Base-by-base conservation (phyloP, 2,888 invertebrate species). In the Acrobasis repandana region DNA sequence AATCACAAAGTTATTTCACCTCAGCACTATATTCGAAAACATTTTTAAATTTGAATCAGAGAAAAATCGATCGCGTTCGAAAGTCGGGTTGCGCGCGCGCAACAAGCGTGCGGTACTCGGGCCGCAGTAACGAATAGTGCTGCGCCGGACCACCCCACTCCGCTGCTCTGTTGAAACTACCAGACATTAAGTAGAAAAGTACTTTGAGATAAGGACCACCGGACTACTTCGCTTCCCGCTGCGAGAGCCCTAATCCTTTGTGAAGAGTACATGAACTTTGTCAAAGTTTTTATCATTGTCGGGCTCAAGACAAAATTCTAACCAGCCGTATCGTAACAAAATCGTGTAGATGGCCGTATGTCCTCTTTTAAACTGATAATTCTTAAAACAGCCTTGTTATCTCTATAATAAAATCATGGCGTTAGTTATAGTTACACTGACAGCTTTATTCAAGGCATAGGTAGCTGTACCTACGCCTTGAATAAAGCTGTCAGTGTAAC, bases 171-270 rank as follows among this genome's bases (percentile, higher is more conserved):
- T 83, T 74, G 80, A 81, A 86, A 85, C 54, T 54, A 38, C 54
- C 54, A 54, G 18, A 20, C 54, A 20, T 38, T 14, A 38, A 34
- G 33, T 9, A 54, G 38, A 36, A 54, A 14, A 54, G 54, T 43
- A 20, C 38, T 11, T 15, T 20, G 75, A 85, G 90, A 90, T 90
- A 89, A 89, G 88, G 87, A 83, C 83, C 80, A 78, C 77, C 79
- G 88, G 87, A 83, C 83, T 80, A 79, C 77, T 79, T 76, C 79
- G 79, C 80, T 79, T 84, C 88, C 87, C 84, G 85, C 82, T 76
- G 80, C 69, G 83, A 80, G 75, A 81, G 73, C 83, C 80, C 85
- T 85, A 86, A 88, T 86, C 85, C 85, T 85, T 85, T 82, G 72
- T 66, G 69, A 65, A 65, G 62, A 64, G 75, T 70, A 75, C 70